These are phyloP conservation scores for Prorops nasuta DNA, from an alignment of 1,140 invertebrate species.

Conservation along the genomic window DNA sequence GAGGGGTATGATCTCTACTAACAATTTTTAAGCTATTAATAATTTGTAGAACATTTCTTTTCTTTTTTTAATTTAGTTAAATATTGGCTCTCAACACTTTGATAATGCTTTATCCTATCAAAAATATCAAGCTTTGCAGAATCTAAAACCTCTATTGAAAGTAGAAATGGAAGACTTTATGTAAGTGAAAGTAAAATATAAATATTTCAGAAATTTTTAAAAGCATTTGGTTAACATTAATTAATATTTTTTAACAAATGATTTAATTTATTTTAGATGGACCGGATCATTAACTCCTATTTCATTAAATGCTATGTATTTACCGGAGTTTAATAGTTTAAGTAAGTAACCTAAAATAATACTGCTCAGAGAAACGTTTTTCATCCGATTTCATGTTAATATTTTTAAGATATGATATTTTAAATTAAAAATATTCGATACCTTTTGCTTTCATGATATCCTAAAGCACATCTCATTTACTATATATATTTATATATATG, in stretches of 20 bases:
- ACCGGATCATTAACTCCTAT: background rate
- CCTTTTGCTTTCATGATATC: too few species aligned
- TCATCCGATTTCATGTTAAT: too few species aligned
- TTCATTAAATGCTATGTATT: background rate
- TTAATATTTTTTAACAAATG: background rate
- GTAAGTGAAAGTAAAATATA: background rate
- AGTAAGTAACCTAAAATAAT: too few species aligned
- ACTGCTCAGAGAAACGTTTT: too few species aligned
- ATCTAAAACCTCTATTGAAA: too few species aligned
- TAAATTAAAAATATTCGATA: too few species aligned
- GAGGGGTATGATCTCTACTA: slow-evolving; percentile 31
- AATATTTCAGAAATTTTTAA: background rate
- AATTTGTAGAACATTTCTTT: background rate
- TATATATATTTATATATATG: too few species aligned
- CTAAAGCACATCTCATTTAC: too few species aligned
- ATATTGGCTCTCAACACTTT: background rate
- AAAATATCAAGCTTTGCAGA: too few species aligned
- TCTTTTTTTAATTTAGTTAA: background rate
- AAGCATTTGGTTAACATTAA: background rate
- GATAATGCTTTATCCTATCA: background rate
- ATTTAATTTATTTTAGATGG: background rate
- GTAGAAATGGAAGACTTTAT: background rate
- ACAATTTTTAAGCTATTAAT: background rate
- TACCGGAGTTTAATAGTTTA: too few species aligned
- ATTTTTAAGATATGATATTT: too few species aligned